phyloP scores from a whole-genome alignment of 2,797 vertebrate species.

The Lithobates pipiens region DNA sequence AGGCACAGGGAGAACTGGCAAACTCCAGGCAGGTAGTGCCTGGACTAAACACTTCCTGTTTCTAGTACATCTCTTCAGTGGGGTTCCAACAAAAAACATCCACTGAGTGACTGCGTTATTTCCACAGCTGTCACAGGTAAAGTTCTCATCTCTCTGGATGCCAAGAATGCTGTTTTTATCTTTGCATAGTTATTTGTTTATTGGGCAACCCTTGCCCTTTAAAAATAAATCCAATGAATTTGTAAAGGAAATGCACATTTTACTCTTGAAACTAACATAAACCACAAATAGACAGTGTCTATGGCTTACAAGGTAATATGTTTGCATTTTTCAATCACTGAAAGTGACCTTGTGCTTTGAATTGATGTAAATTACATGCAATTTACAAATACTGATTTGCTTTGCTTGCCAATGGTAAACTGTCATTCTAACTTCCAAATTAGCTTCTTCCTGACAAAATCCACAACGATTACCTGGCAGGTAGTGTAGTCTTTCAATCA shows the following conservation, averaged over 20 bases:
- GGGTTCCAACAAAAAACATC: too few species aligned
- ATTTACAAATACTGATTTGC: slow-evolving; percentile 55
- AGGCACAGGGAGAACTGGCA: too few species aligned
- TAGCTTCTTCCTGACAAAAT: slow-evolving; percentile 42
- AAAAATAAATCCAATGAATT: background rate
- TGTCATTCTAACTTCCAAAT: slow-evolving; percentile 50
- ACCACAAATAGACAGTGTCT: slow-evolving; percentile 6
- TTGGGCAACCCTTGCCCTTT: background rate
- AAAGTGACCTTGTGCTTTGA: slow-evolving; percentile 40
- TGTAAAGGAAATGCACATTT: background rate
- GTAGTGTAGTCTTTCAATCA: slow-evolving; percentile 49
- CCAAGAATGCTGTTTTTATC: too few species aligned
- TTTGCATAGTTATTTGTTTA: too few species aligned
- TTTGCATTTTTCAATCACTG: slow-evolving; percentile 40
- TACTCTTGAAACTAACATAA: background rate
- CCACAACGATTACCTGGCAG: slow-evolving; percentile 37
- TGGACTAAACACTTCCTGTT: too few species aligned
- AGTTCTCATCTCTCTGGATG: too few species aligned
- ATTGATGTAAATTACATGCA: slow-evolving; percentile 51
- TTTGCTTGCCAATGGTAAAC: slow-evolving; percentile 43
- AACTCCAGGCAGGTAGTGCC: too few species aligned
- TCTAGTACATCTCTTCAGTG: too few species aligned
- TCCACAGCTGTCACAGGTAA: too few species aligned
- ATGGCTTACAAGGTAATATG: slow-evolving; percentile 43
- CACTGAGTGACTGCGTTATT: too few species aligned